These are phyloP conservation scores for Drosophila rellima DNA, from an alignment of 2,888 invertebrate genomes.

Conservation along the genomic window DNA sequence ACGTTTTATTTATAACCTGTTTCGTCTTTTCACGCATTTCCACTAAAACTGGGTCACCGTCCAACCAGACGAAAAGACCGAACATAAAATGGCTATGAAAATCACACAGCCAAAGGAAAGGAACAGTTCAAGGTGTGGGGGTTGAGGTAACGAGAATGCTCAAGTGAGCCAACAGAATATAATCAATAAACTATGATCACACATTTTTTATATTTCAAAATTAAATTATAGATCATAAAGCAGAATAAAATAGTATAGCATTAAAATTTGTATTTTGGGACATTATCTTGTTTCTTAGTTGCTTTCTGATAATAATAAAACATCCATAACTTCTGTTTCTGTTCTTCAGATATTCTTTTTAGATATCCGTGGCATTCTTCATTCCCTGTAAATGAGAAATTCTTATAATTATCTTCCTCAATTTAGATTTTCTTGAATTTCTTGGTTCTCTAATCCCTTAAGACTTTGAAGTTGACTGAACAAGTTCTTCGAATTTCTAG, in stretches of 20 bases:
- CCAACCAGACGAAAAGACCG: conserved; percentile 20
- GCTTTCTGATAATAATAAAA: too few species aligned
- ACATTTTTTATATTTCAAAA: neutral
- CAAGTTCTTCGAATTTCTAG: neutral
- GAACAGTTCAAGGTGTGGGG: neutral
- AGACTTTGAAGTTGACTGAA: neutral
- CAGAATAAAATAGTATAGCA: neutral
- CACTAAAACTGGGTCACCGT: conserved; percentile 65
- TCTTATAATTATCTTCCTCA: neutral
- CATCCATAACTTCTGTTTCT: neutral
- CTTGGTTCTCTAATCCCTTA: neutral
- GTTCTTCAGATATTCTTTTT: neutral
- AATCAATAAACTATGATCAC: conserved; percentile 12
- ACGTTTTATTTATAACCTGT: conserved; percentile 65
- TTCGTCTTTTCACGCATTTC: conserved; percentile 55
- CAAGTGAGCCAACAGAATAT: conserved; percentile 4
- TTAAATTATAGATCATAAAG: neutral
- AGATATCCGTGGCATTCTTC: too few species aligned
- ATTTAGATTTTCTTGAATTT: neutral
- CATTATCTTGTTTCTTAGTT: neutral
- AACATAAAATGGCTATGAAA: conserved; percentile 40
- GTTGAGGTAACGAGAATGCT: conserved; percentile 1
- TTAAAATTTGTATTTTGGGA: neutral
- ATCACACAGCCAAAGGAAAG: conserved; percentile 30
- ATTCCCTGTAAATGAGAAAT: neutral